These are phyloP conservation scores for Papilio polyxenes DNA, from an alignment of 1,140 invertebrate genomes.

Conservation along the genomic window DNA sequence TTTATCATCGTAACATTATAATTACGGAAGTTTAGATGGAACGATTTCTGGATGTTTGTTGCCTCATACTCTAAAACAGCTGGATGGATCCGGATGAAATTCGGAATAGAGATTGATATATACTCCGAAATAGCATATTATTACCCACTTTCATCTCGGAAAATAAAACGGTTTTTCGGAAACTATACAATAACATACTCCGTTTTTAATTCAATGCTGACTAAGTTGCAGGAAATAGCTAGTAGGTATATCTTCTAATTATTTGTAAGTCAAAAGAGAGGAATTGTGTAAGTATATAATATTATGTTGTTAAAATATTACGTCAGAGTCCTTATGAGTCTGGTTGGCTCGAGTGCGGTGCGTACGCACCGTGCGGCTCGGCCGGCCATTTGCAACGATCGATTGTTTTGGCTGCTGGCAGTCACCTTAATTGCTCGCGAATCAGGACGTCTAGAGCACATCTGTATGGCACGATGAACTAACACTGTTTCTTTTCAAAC, in stretches of 20 bases:
- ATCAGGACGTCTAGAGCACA: conserved; percentile 64
- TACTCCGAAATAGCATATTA: too few species aligned
- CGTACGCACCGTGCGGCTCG: neutral
- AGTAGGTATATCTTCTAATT: neutral
- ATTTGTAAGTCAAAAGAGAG: neutral
- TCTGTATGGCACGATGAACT: conserved; percentile 29
- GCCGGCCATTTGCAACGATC: conserved; percentile 71
- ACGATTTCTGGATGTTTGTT: too few species aligned
- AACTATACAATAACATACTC: too few species aligned
- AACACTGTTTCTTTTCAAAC: neutral
- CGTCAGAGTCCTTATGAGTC: neutral
- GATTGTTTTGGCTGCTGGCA: conserved; percentile 78
- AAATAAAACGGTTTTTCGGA: too few species aligned
- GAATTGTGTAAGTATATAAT: neutral
- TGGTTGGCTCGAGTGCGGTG: neutral
- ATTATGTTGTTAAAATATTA: neutral
- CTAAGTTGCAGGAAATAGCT: too few species aligned
- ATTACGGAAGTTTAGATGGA: too few species aligned
- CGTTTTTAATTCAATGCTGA: too few species aligned
- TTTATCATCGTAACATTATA: too few species aligned
- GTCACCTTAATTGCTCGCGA: conserved; percentile 77
- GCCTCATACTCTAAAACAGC: too few species aligned
- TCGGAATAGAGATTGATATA: too few species aligned
- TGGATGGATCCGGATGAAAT: too few species aligned
- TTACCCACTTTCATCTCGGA: too few species aligned